Base-by-base conservation (phyloP, 1,140 invertebrate species). In the Saccostrea cuccullata region DNA sequence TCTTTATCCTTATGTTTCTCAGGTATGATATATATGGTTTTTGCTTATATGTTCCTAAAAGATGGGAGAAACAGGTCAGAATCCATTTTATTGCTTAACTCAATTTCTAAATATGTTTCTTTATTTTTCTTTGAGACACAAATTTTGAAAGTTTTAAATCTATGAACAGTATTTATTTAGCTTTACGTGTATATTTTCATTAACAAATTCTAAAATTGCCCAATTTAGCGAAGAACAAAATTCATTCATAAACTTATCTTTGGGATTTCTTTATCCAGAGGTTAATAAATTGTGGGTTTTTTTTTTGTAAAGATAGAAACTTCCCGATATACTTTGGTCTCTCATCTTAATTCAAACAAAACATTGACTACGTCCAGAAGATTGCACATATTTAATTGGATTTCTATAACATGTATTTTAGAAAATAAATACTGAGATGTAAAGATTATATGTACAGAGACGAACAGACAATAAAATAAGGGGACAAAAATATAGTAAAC, bases 351-450 rank as follows among this genome's bases (percentile, higher is more conserved):
- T 4, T 20, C 17, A 6, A 47, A 64, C 15, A 64, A 64, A 64
- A 60, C 58, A 64, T 20, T 64, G 26, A 12, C 15, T 36, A 6
- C 11, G 30, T 26, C 13, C 12, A 30, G 15, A 26, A 77, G 11
- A 77, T 77, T 77, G 70, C 70, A 77, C 70, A 36, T 77, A 12
- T 77, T 77, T 77, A 77, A 36, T 77, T 77, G 23, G 70, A 77
- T 26, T 77, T 77, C 23, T 77, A 36, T 30, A 77, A 26, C 67
- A 60, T 26, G 26, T 26, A 77, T 77, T 77, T 77, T 36, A 77
- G 26, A 30, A 77, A 77, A 26, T 77, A 77, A 77, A 77, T 77
- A 77, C 26, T 30, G 12, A 77, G 70, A 77, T 77, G 70, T 77
- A 77, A 30, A 36, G 30, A 36, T 36, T 36, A 36, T 13, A 77